Evolutionary conservation across 1,140 invertebrate species (phyloP).

Genomic region (Daktulosphaira vitifoliae): DNA sequence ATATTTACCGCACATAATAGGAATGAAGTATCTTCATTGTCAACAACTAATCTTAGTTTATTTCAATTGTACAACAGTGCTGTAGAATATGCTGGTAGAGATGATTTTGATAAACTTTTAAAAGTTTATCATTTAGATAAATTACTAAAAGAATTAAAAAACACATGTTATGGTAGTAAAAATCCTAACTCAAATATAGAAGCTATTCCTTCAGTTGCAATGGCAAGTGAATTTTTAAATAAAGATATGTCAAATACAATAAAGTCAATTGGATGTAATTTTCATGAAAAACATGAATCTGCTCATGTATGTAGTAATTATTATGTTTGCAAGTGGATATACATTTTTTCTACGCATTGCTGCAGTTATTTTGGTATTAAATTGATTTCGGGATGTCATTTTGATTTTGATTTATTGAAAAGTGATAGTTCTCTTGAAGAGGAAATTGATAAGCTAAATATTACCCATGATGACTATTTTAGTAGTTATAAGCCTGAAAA

Average conservation of each 20-base stretch:
- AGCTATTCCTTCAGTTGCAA: constrained; percentile 16
- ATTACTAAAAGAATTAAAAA: constrained; percentile 16
- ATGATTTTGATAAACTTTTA: constrained; percentile 2
- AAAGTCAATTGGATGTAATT: neutral
- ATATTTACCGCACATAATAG: constrained; percentile 15
- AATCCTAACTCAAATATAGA: neutral
- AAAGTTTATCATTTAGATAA: constrained; percentile 22
- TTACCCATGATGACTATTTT: neutral
- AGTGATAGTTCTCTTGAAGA: neutral
- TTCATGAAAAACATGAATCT: neutral
- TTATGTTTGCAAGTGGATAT: constrained; percentile 13
- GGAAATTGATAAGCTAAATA: neutral
- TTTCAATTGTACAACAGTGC: neutral
- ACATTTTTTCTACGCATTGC: constrained; percentile 15
- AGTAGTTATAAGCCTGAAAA: neutral
- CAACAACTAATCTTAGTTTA: neutral
- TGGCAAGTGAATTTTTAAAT: constrained; percentile 6
- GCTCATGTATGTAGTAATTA: constrained; percentile 9
- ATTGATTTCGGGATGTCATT: neutral
- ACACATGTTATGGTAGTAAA: neutral
- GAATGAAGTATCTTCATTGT: neutral
- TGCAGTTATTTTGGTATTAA: constrained; percentile 9
- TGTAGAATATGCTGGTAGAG: neutral
- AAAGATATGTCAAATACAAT: constrained; percentile 12
- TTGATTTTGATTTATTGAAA: constrained; percentile 1